Evolutionary conservation across 1,140 invertebrate genomes (phyloP).

Genomic region (Trypoxylus dichotomus): DNA sequence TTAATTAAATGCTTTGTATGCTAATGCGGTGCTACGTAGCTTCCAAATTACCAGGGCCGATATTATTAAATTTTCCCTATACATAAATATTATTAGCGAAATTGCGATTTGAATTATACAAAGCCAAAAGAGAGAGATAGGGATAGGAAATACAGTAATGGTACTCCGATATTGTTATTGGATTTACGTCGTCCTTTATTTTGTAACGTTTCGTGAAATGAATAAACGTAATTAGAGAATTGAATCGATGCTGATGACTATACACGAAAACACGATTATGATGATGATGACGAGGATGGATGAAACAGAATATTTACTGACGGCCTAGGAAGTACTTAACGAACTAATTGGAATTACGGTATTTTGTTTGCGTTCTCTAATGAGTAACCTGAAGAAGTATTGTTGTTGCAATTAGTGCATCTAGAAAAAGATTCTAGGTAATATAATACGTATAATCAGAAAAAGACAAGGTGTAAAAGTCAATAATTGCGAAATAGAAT

Average conservation of each 20-base stretch:
- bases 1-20: slow-evolving; percentile 23
- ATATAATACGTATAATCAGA: no score
- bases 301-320: not conserved
- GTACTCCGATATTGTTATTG: slow-evolving; percentile 5
- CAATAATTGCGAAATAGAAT: no score
- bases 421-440: no score
- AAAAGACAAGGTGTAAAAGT: no score
- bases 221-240: slow-evolving; percentile 8
- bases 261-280: not conserved
- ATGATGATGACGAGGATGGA: not conserved
- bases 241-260: slow-evolving; percentile 10
- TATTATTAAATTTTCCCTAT: slow-evolving; percentile 8
- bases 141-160: not conserved
- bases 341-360: not conserved
- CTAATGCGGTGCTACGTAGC: not conserved
- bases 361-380: not conserved
- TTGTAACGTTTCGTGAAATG: not conserved
- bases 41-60: slow-evolving; percentile 1
- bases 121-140: not conserved
- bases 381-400: not conserved
- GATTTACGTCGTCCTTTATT: slow-evolving; percentile 3
- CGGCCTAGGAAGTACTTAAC: not conserved
- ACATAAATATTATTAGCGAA: slow-evolving; percentile 7
- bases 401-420: not conserved
- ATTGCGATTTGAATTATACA: not conserved